phyloP scores from a whole-genome alignment of 2,888 invertebrate genomes.

The Drepanosiphum platanoidis region DNA sequence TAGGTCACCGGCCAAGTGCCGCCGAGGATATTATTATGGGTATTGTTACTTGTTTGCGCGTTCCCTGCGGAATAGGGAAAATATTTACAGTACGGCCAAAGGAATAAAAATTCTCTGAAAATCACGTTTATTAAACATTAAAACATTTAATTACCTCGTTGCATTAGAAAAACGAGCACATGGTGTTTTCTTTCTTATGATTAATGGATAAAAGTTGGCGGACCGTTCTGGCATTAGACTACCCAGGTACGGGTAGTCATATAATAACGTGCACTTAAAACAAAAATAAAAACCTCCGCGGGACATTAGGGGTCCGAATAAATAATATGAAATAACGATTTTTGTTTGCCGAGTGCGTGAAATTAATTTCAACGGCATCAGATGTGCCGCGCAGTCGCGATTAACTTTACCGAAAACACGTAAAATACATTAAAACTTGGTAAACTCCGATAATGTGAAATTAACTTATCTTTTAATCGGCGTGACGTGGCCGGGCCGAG shows the following conservation, averaged over 20 bases:
- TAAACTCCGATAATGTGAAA: neutral
- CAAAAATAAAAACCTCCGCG: neutral
- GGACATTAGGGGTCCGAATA: neutral
- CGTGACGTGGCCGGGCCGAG: no score
- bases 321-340: conserved; percentile 31
- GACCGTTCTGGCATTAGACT: neutral
- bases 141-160: neutral
- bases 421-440: conserved; percentile 42
- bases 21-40: no score
- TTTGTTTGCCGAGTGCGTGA: conserved; percentile 2
- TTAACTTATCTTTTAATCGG: conserved; percentile 17
- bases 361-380: conserved; percentile 31
- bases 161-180: neutral
- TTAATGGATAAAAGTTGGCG: conserved; percentile 11
- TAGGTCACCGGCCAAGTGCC: neutral
- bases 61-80: neutral
- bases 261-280: neutral
- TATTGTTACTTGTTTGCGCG: no score
- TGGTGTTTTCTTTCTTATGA: neutral
- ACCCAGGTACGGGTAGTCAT: no score
- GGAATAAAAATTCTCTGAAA: neutral
- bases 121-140: no score
- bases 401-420: conserved; percentile 23
- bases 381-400: conserved; percentile 1
- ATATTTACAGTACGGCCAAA: neutral